phyloP scores from a whole-genome alignment of 2,888 invertebrate genomes.

The Pollenia labialis region DNA sequence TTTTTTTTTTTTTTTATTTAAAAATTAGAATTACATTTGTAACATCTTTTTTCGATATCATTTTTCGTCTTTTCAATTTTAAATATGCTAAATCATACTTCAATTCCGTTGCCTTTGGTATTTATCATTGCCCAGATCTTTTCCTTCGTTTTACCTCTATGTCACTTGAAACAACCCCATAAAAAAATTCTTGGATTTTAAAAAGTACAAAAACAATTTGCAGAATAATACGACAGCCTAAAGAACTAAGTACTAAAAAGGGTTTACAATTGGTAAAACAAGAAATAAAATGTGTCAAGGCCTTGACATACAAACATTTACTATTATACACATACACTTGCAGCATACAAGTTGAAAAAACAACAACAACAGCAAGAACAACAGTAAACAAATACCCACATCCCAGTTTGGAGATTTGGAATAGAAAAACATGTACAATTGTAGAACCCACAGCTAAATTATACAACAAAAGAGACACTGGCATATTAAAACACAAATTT shows the following conservation, averaged over 20 bases:
- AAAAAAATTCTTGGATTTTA: slow-evolving; percentile 29
- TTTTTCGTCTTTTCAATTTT: neutral
- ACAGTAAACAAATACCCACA: slow-evolving; percentile 37
- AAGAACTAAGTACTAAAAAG: slow-evolving; percentile 14
- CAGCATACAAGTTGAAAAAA: slow-evolving; percentile 10
- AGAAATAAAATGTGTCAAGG: slow-evolving; percentile 71
- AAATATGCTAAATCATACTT: neutral
- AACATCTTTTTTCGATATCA: neutral
- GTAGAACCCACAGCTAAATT: slow-evolving; percentile 46
- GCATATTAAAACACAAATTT: neutral
- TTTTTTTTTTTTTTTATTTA: too few relatives aligned
- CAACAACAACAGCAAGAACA: neutral
- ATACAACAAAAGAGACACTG: slow-evolving; percentile 51
- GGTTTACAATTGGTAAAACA: slow-evolving; percentile 59
- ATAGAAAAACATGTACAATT: slow-evolving; percentile 16
- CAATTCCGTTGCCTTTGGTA: neutral
- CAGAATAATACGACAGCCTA: neutral
- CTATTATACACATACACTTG: slow-evolving; percentile 1
- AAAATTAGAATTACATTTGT: too few relatives aligned
- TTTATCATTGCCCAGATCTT: neutral
- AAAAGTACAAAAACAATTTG: slow-evolving; percentile 27
- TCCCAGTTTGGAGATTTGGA: slow-evolving; percentile 29
- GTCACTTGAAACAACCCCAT: neutral
- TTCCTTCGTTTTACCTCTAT: neutral
- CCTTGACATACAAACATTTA: slow-evolving; percentile 70